Conservation (phyloP, 2,888 invertebrate species). For the Priocnemis perturbator region DNA sequence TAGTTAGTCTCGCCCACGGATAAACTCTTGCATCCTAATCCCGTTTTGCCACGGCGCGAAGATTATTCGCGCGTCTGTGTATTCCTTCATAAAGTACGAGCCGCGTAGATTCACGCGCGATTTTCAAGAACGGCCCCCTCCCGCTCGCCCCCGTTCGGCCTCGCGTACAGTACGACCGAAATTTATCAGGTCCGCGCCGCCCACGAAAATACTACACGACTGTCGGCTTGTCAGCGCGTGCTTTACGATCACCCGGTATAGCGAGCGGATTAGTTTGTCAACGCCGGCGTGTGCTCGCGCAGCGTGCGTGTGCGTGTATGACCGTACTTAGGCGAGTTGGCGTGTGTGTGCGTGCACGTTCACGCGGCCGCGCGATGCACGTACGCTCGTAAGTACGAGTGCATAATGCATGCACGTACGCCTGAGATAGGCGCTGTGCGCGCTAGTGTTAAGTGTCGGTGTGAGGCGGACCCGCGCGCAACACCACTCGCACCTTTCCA, state of each 20-base stretch:
- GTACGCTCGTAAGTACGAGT: slow-evolving; percentile 21
- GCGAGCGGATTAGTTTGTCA: slow-evolving; percentile 72
- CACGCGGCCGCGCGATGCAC: slow-evolving; percentile 32
- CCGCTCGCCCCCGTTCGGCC: not conserved
- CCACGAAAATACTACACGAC: slow-evolving; percentile 65
- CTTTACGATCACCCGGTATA: slow-evolving; percentile 67
- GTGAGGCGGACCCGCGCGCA: slow-evolving; percentile 17
- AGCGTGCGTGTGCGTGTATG: slow-evolving; percentile 38
- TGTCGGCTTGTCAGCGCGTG: slow-evolving; percentile 63
- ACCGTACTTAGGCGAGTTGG: slow-evolving; percentile 45
- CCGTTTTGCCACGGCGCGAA: not conserved
- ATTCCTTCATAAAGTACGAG: not conserved
- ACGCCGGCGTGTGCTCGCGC: slow-evolving; percentile 60
- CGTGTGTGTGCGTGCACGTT: not conserved
- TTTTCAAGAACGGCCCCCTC: slow-evolving; percentile 8
- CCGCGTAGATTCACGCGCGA: slow-evolving; percentile 4
- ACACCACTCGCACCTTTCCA: slow-evolving; percentile 1
- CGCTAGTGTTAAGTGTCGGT: slow-evolving; percentile 3
- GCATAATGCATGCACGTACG: slow-evolving; percentile 1
- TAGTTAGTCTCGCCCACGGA: no score
- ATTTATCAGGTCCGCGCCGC: slow-evolving; percentile 62
- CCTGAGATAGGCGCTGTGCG: not conserved
- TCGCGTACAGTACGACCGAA: slow-evolving; percentile 44
- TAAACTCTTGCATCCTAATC: slow-evolving; percentile 2
- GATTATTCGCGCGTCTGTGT: slow-evolving; percentile 3